These are phyloP conservation scores for Pseudomyrmex concolor DNA, from an alignment of 1,140 invertebrate genomes.

Conservation along the genomic window DNA sequence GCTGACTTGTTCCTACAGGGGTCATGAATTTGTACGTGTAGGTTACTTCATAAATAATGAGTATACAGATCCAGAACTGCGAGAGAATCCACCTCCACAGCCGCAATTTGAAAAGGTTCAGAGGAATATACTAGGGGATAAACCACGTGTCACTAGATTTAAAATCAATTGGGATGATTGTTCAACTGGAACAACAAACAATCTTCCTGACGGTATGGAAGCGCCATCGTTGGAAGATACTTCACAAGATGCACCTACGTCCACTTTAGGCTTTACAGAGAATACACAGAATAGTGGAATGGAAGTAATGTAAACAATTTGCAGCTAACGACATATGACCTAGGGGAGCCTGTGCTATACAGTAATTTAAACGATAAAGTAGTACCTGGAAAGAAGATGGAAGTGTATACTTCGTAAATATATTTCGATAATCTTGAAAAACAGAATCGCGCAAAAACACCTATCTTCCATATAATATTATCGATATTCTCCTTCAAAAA, in stretches of 20 bases:
- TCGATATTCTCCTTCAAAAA: conserved; percentile 21
- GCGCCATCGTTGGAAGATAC: conserved; percentile 79
- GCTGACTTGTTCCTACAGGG: conserved; percentile 96
- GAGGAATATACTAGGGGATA: conserved; percentile 96
- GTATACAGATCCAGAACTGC: conserved; percentile 96
- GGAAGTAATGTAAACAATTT: conserved; percentile 82
- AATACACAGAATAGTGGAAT: conserved; percentile 83
- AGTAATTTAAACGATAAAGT: conserved; percentile 64
- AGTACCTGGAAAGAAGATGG: conserved; percentile 66
- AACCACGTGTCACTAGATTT: conserved; percentile 97
- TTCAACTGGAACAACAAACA: conserved; percentile 79
- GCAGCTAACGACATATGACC: conserved; percentile 28
- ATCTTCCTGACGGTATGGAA: conserved; percentile 78
- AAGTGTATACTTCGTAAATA: conserved; percentile 44
- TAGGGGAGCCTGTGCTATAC: conserved; percentile 23
- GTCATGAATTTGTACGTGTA: conserved; percentile 97
- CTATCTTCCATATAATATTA: conserved; percentile 39
- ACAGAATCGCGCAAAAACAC: conserved; percentile 14
- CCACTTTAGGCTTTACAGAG: conserved; percentile 81
- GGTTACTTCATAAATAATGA: conserved; percentile 99
- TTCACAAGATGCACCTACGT: conserved; percentile 78
- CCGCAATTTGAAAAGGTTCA: conserved; percentile 97
- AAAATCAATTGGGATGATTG: conserved; percentile 99
- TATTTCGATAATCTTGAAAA: conserved; percentile 66
- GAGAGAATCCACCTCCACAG: conserved; percentile 96